Base-by-base conservation (phyloP, 2,797 vertebrate species). In the Liparis tanakae region DNA sequence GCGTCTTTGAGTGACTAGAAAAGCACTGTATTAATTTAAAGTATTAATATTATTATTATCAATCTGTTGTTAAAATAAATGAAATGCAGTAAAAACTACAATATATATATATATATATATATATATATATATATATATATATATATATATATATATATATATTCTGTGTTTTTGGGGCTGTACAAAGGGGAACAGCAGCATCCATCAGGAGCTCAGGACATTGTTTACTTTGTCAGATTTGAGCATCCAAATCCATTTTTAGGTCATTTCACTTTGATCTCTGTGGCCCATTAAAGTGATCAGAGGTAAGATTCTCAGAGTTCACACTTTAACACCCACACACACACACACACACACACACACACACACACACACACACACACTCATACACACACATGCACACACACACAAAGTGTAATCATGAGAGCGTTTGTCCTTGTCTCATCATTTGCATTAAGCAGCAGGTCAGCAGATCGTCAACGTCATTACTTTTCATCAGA, bases 381-480 rank as follows among this genome's bases (percentile, higher is more conserved):
- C n/a, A n/a, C n/a, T n/a, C n/a, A n/a, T n/a, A n/a, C n/a, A n/a
- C n/a, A n/a, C n/a, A n/a, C n/a, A n/a, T n/a, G n/a, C n/a, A n/a
- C n/a, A n/a, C n/a, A n/a, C n/a, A n/a, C n/a, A n/a, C n/a, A n/a
- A n/a, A 14, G 3, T 15, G 36, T 14, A 14, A 17, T 56, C 14
- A 14, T 39, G 2, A 9, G 60, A 53, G 46, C 12, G 46, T 67
- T 66, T 65, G 54, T 75, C 22, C 70, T 72, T 18, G 6, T 50
- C 34, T 78, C 44, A 18, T 58, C 7, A 48, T 66, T 39, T 59
- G 30, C 50, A 14, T 51, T 46, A 63, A 68, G 44, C 64, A 36
- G 70, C 66, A 79, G 81, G 59, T 81, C 75, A 80, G 53, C 76
- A 53, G 57, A 71, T 80, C 75, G 87, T 89, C 79, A 81, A 13